Percentiles rank a stretch among this genome's conserved stretches.
These are phyloP conservation scores for Spermophilus dauricus DNA, from an alignment of 2,113 vertebrate species.

Conservation along the genomic window DNA sequence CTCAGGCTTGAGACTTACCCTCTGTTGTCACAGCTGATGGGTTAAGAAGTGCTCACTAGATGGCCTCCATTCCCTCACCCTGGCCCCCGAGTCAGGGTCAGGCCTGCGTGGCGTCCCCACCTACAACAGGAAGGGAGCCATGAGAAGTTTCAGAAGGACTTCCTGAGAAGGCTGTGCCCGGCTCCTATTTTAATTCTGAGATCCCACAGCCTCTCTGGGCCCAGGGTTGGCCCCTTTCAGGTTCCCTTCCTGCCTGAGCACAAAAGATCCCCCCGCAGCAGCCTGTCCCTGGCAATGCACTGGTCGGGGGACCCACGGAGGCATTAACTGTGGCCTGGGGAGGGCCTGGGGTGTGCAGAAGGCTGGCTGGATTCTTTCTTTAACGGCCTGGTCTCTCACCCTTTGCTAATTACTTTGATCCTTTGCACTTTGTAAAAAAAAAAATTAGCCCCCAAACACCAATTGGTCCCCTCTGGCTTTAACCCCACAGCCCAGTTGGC, in stretches of 20 bases:
- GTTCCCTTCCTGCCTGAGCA: not conserved
- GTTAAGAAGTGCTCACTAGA: accelerated
- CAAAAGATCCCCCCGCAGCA: not conserved
- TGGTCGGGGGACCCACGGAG: not conserved
- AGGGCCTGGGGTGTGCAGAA: not conserved
- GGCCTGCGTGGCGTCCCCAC: too few relatives aligned
- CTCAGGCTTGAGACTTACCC: accelerated
- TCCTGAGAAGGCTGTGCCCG: not conserved
- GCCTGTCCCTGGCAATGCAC: accelerated
- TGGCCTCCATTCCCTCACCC: not conserved
- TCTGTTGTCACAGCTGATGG: not conserved
- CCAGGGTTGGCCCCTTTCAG: slow-evolving; percentile 50
- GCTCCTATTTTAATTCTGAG: not conserved
- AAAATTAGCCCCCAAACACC: slow-evolving; percentile 88
- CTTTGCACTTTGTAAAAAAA: slow-evolving; percentile 93
- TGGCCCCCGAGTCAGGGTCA: not conserved
- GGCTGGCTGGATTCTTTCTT: slow-evolving; percentile 82
- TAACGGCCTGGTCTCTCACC: slow-evolving; percentile 86
- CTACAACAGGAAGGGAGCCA: not conserved
- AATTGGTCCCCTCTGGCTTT: slow-evolving; percentile 89
- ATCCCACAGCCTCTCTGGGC: not conserved
- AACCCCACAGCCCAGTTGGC: slow-evolving; percentile 90
- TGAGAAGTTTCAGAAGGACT: not conserved
- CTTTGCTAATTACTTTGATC: slow-evolving; percentile 92
- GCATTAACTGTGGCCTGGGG: not conserved